These are phyloP conservation scores for Apoderus coryli DNA, from an alignment of 2,888 invertebrate genomes.

Conservation along the genomic window DNA sequence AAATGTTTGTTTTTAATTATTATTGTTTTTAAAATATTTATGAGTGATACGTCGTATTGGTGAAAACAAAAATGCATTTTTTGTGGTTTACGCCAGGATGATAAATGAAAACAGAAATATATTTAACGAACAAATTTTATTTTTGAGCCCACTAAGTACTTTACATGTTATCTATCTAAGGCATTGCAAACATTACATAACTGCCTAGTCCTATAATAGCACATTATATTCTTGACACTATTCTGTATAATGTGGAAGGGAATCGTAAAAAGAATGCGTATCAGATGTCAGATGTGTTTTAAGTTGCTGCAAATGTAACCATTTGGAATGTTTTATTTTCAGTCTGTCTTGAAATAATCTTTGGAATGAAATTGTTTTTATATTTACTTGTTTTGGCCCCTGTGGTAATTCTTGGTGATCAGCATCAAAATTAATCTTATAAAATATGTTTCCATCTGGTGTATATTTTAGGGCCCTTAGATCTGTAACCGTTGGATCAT, in stretches of 20 bases:
- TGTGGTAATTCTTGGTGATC: slow-evolving; percentile 6
- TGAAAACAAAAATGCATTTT: slow-evolving; percentile 5
- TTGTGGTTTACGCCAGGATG: slow-evolving; percentile 8
- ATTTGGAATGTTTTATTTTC: slow-evolving; percentile 8
- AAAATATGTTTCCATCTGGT: slow-evolving; percentile 8
- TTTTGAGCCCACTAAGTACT: too few relatives aligned
- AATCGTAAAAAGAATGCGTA: slow-evolving; percentile 9
- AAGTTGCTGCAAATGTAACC: slow-evolving; percentile 8
- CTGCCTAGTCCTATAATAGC: background rate
- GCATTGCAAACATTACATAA: too few relatives aligned
- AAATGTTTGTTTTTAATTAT: slow-evolving; percentile 5
- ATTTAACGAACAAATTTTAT: too few relatives aligned
- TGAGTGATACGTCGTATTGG: slow-evolving; percentile 7
- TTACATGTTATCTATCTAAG: too few relatives aligned
- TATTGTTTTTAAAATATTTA: slow-evolving; percentile 6
- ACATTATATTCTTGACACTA: slow-evolving; percentile 3
- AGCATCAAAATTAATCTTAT: slow-evolving; percentile 8
- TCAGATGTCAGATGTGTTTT: slow-evolving; percentile 8
- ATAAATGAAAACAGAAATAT: background rate
- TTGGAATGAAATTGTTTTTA: slow-evolving; percentile 6
- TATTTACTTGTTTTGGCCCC: slow-evolving; percentile 5
- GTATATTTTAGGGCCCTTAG: slow-evolving; percentile 7
- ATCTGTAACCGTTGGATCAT: slow-evolving; percentile 10
- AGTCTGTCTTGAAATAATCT: slow-evolving; percentile 8
- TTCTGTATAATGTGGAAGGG: slow-evolving; percentile 8